These are phyloP conservation scores for Sciurus vulgaris DNA, from an alignment of 2,797 vertebrate genomes.

Conservation along the genomic window DNA sequence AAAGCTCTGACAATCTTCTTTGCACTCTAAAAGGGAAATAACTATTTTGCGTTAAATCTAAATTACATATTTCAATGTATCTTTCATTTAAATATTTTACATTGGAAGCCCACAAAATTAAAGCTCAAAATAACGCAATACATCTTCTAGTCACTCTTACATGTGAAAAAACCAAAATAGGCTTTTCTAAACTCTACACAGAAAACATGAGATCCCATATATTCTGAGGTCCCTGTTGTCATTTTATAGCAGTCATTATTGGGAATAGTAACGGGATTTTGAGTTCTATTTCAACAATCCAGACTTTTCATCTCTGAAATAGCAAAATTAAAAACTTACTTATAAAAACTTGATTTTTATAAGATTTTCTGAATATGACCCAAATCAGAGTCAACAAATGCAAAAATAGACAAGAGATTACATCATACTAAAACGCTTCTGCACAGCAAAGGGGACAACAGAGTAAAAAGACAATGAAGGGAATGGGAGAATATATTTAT, in stretches of 20 bases:
- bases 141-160: neutral
- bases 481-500: neutral
- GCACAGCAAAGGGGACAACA: neutral
- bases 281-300: neutral
- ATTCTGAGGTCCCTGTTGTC: neutral
- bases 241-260: neutral
- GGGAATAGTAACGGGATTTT: neutral
- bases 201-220: neutral
- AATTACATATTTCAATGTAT: neutral
- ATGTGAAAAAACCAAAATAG: neutral
- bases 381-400: neutral
- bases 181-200: neutral
- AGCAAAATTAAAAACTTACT: neutral
- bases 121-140: neutral
- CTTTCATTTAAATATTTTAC: neutral
- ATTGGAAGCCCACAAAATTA: neutral
- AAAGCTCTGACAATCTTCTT: neutral
- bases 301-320: neutral
- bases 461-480: neutral
- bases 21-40: neutral
- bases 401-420: neutral
- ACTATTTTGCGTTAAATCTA: neutral
- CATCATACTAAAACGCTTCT: neutral
- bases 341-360: neutral
- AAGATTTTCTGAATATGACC: neutral